Conservation (phyloP, 2,113 vertebrate species). For the Pomatorhinus ruficollis region DNA sequence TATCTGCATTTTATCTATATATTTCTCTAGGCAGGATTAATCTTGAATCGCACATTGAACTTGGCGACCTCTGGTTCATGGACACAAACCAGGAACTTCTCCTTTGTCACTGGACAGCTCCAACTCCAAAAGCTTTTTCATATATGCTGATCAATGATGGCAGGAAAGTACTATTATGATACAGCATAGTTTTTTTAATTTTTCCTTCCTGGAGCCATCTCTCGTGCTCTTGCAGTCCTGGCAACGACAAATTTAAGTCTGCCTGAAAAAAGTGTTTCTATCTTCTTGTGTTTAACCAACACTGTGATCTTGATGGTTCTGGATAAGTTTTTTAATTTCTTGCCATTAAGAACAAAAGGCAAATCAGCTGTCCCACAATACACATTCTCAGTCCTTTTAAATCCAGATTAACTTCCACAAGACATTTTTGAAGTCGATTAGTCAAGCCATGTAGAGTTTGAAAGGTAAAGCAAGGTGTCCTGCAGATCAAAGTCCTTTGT, state of each 20-base stretch:
- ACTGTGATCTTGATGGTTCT: neutral
- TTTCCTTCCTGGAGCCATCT: neutral
- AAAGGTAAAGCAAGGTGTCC: neutral
- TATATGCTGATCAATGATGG: neutral
- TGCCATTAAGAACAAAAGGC: neutral
- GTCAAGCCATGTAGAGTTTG: neutral
- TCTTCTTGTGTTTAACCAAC: neutral
- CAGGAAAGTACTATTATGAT: neutral
- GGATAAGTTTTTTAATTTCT: neutral
- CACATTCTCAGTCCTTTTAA: neutral
- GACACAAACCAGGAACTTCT: neutral
- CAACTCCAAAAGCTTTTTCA: neutral
- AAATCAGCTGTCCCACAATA: neutral
- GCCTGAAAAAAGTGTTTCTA: neutral
- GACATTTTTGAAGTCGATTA: neutral
- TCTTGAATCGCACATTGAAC: neutral
- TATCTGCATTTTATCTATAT: neutral
- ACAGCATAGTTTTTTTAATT: neutral
- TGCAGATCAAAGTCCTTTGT: neutral
- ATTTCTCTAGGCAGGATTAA: neutral
- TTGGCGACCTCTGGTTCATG: neutral
- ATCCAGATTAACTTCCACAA: neutral
- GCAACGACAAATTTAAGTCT: neutral
- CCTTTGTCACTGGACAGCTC: neutral
- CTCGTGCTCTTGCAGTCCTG: neutral